A percentile compares a stretch with the other conserved stretches of the same genome.
These are phyloP conservation scores for Xyliphius kryptos DNA, from an alignment of 2,113 vertebrate genomes.

Conservation along the genomic window DNA sequence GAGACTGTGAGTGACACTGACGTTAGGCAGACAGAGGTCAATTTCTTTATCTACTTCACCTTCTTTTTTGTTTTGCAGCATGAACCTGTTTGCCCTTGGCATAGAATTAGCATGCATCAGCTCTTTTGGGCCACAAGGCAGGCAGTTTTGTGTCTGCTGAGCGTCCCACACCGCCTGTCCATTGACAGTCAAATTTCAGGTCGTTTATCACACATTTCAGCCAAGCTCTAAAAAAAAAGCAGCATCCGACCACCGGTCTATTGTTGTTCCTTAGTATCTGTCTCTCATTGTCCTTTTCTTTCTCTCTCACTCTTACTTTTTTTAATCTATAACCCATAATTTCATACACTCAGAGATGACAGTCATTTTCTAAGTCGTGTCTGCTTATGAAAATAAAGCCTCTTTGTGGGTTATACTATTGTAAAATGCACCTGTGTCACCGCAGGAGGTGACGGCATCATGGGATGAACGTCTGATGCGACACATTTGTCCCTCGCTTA, in stretches of 20 bases:
- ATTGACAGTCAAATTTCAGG: too few relatives aligned
- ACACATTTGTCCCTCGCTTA: constrained; percentile 3
- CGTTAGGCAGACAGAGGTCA: too few relatives aligned
- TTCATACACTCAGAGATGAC: constrained; percentile 11
- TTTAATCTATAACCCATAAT: constrained; percentile 18
- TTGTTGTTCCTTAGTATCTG: constrained; percentile 2
- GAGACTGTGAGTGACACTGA: too few relatives aligned
- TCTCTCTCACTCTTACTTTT: not conserved
- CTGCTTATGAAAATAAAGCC: constrained; percentile 20
- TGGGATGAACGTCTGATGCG: constrained; percentile 2
- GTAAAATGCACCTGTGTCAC: constrained; percentile 25
- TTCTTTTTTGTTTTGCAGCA: too few relatives aligned
- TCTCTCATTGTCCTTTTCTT: too few relatives aligned
- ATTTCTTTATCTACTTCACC: too few relatives aligned
- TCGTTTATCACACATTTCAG: too few relatives aligned
- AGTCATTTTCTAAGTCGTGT: constrained; percentile 2
- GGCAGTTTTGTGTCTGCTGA: too few relatives aligned
- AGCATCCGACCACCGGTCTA: not conserved
- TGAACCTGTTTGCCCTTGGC: too few relatives aligned
- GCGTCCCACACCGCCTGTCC: too few relatives aligned
- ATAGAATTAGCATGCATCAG: too few relatives aligned
- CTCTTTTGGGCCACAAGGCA: too few relatives aligned
- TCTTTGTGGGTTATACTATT: constrained; percentile 17
- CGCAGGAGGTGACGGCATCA: not conserved
- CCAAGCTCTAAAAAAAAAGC: not conserved